These are phyloP conservation scores for Dolichopus griseipennis DNA, from an alignment of 2,888 invertebrate genomes.

Conservation along the genomic window DNA sequence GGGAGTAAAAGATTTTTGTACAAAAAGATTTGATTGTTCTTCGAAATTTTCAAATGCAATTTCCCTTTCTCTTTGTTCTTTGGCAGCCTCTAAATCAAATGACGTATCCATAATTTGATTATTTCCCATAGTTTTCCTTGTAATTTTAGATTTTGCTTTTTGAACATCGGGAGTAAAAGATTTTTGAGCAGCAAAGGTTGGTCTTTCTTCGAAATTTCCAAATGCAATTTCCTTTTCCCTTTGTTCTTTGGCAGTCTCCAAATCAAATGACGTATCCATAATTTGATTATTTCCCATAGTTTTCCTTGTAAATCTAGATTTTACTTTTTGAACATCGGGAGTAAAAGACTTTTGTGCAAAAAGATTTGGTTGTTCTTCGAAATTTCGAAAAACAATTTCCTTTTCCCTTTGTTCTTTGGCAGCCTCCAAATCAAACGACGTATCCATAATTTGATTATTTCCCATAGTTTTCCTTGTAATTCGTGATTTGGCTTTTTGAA, in stretches of 20 bases:
- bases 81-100: not conserved
- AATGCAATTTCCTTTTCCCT: not conserved
- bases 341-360: constrained; percentile 9
- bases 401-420: constrained; percentile 16
- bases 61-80: too few species aligned
- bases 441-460: not conserved
- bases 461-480: constrained; percentile 17
- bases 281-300: constrained; percentile 13
- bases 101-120: not conserved
- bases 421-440: constrained; percentile 9
- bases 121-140: not conserved
- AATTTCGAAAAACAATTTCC: constrained; percentile 17
- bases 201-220: not conserved
- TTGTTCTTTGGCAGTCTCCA: not conserved
- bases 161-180: not conserved
- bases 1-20: too few species aligned
- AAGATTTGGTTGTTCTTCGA: constrained; percentile 16
- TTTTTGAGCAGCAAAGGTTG: not conserved
- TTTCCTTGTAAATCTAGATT: constrained; percentile 3
- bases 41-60: too few species aligned
- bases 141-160: not conserved
- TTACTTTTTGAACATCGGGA: constrained; percentile 8
- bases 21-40: too few species aligned
- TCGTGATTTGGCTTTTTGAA: not conserved
- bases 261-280: constrained; percentile 9